These are phyloP conservation scores for Aporophyla nigra DNA, from an alignment of 2,888 invertebrate genomes.

Conservation along the genomic window DNA sequence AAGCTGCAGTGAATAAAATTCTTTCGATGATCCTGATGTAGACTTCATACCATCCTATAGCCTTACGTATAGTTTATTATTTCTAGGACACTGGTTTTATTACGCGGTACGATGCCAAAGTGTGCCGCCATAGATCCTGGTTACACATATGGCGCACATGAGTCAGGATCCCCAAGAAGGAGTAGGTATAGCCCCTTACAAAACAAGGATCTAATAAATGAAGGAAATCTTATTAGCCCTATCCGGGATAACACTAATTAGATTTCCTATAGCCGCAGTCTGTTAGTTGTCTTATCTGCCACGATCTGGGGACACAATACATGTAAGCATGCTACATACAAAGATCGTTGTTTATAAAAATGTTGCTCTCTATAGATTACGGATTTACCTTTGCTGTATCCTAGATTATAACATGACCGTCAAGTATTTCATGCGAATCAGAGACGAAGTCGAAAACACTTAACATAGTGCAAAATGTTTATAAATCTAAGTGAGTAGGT, in stretches of 20 bases:
- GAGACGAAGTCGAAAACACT: background rate
- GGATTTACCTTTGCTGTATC: background rate
- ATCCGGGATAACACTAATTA: conserved; percentile 48
- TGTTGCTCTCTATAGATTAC: background rate
- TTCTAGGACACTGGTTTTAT: conserved; percentile 28
- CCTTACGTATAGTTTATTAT: conserved; percentile 17
- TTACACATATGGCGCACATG: conserved; percentile 32
- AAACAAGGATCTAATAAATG: conserved; percentile 39
- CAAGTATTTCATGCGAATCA: background rate
- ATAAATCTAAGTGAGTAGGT: background rate
- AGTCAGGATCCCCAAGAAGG: conserved; percentile 36
- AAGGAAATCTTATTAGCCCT: conserved; percentile 49
- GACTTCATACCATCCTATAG: background rate
- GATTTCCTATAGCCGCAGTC: conserved; percentile 40
- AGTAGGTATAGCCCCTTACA: conserved; percentile 14
- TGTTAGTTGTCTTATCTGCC: conserved; percentile 12
- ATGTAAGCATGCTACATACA: background rate
- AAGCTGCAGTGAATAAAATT: conserved; percentile 12
- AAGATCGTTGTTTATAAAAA: conserved; percentile 5
- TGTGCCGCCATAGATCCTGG: conserved; percentile 28
- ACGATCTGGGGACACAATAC: background rate
- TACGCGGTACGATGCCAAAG: conserved; percentile 20
- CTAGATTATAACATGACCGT: background rate
- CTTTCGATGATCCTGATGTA: conserved; percentile 21
- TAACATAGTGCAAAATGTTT: background rate